Percentiles rank a stretch among this genome's conserved stretches.
Evolutionary conservation across 2,113 vertebrate genomes (phyloP).

Genomic region (Austrofundulus limnaeus): DNA sequence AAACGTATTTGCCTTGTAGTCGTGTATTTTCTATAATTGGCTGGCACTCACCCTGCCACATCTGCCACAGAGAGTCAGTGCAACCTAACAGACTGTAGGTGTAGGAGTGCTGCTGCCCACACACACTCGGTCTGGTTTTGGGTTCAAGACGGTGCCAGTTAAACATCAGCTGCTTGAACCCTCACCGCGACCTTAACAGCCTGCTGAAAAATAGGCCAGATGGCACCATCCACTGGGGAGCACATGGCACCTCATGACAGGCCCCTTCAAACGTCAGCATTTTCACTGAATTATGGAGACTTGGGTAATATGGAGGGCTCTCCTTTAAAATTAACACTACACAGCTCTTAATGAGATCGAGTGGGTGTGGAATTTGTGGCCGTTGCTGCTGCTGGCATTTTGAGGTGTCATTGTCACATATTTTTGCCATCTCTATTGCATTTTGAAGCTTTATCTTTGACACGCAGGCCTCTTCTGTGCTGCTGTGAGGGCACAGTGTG

Average conservation of each 20-base stretch:
- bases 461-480: constrained; percentile 51
- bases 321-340: constrained; percentile 62
- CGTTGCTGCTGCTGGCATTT: constrained; percentile 21
- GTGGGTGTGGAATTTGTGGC: constrained; percentile 29
- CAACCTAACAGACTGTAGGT: constrained; percentile 66
- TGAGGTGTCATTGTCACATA: constrained; percentile 25
- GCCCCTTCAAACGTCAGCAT: constrained; percentile 48
- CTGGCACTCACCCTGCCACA: constrained; percentile 52
- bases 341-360: constrained; percentile 56
- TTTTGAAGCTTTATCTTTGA: constrained; percentile 67
- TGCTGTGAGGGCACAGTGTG: constrained; percentile 52
- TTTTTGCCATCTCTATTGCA: constrained; percentile 61
- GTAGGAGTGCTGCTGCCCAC: constrained; percentile 63
- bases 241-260: constrained; percentile 66
- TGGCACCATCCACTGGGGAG: constrained; percentile 60
- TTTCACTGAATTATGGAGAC: constrained; percentile 55
- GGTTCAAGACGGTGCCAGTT: constrained; percentile 61
- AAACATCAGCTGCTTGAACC: constrained; percentile 60
- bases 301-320: constrained; percentile 38
- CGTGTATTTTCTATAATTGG: constrained; percentile 38
- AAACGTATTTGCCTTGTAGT: constrained; percentile 18
- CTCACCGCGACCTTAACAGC: constrained; percentile 41
- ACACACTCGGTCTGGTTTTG: constrained; percentile 33
- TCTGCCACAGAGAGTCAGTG: constrained; percentile 59
- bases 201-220: constrained; percentile 63